Evolutionary conservation across 1,140 invertebrate species (phyloP).

Genomic region (Anastatus disparis): DNA sequence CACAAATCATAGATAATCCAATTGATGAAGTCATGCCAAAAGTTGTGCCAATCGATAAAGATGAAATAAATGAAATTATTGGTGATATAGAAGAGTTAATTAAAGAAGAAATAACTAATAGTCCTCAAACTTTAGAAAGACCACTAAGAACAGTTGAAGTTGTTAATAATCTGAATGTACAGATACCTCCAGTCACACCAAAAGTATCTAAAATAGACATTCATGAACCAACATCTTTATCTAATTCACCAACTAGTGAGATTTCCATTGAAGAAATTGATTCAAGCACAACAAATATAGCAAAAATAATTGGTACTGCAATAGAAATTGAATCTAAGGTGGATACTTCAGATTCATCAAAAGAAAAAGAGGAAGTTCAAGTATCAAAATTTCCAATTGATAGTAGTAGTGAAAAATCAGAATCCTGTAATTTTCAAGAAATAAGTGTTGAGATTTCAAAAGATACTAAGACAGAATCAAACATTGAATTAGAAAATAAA

Average conservation of each 20-base stretch:
- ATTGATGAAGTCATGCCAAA: constrained; percentile 64
- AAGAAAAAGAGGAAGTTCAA: constrained; percentile 29
- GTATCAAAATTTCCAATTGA: background rate
- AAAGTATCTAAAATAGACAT: too few species aligned
- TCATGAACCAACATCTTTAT: constrained; percentile 50
- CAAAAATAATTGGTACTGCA: constrained; percentile 61
- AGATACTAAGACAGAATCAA: background rate
- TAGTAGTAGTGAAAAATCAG: background rate
- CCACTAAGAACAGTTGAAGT: constrained; percentile 30
- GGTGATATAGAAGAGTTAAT: constrained; percentile 65
- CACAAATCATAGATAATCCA: constrained; percentile 59
- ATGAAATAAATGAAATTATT: constrained; percentile 66
- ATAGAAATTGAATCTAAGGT: constrained; percentile 33
- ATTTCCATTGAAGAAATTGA: constrained; percentile 63
- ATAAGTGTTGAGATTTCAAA: too few species aligned
- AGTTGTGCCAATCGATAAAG: constrained; percentile 64
- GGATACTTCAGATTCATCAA: constrained; percentile 40
- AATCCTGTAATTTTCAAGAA: too few species aligned
- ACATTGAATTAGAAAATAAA: background rate
- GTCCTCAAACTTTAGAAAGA: constrained; percentile 50
- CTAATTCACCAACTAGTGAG: constrained; percentile 57
- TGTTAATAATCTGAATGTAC: constrained; percentile 45
- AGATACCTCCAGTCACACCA: constrained; percentile 22
- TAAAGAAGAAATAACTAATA: constrained; percentile 62
- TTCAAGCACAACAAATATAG: constrained; percentile 61